Base-by-base conservation (phyloP, 2,797 vertebrate species). In the Eospalax fontanierii region DNA sequence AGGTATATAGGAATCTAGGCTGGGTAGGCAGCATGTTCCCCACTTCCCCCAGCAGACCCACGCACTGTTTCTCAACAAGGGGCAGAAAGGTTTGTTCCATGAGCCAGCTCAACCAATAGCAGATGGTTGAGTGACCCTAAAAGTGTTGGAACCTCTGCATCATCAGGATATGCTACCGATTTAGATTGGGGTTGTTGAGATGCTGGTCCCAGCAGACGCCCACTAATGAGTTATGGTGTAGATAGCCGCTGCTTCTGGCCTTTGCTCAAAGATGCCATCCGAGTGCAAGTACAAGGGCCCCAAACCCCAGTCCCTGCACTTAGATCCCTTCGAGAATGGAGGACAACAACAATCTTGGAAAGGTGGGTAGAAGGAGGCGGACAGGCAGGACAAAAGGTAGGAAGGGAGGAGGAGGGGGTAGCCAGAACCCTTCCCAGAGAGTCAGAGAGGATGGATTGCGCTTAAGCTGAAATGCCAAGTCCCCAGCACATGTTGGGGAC, bases 381-480 rank as follows among this genome's bases (percentile, higher is more conserved):
- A 28, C 12, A 89, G 4, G 22, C 43, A 68, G 35, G 38, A 65
- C 73, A n/a, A 76, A 79, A 19, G 59, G 19, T 65, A 26, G 6
- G 43, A 28, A 70, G 66, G 46, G 14, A 57, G 15, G 59, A 84
- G 28, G 61, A 82, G 21, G n/a, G 0, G 2, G 24, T 61, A 78
- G 43, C 63, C 35, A 88, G 65, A 82, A 18, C 43, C 24, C 18
- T 63, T 92, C 33, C 40, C 2, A 28, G 70, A 43, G 59, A 54
- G 74, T 33, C 15, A 7, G 4, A 0, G 54, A 46, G 24, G 30
- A 83, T 2, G 61, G 33, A n/a, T 8, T 2, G 4, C 84, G 18
- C 63, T 71, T 50, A 1, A 74, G 33, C 54, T 71, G 68, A 89
- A 87, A 95, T 33, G 43, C 38, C 63, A 79, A 74, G 26, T 26